Base-by-base conservation (phyloP, 2,113 vertebrate species). In the Seriola rivoliana region DNA sequence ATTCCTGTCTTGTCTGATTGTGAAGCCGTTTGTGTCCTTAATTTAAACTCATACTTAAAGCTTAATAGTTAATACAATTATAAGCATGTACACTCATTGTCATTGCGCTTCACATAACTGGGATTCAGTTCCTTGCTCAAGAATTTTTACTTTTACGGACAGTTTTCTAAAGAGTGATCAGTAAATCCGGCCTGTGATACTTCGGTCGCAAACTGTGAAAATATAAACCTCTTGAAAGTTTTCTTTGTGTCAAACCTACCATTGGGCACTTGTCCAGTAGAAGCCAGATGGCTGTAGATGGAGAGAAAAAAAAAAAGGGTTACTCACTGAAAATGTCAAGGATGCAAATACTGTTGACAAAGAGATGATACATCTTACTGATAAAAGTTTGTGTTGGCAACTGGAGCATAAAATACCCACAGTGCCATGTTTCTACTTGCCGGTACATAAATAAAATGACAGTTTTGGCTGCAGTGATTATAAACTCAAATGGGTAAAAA, bases 221-320 rank as follows among this genome's bases (percentile, higher is more conserved):
- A 58, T 8, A 46, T 19, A 36, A 82, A 60, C 55, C 19, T 38
- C 8, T 54, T 29, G 6, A 50, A 60, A 13, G 38, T 64, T 46
- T 40, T 58, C 3, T 21, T 57, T 55, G n/a, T 42, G 11, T 50
- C 21, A 54, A 81, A 91, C 92, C 67, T 88, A 95, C 95, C 93
- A 44, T 93, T 63, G 52, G 94, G 93, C 7, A 94, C 70, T 84
- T 92, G 91, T 84, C 94, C 94, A 77, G 88, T 83, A 48, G 71
- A 90, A 38, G 88, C 92, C 0, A 96, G 88, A 82, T 95, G 91
- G 63, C 95, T 96, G 89, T 46, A 64, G 72, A 36, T n/a, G 19
- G 72, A 90, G 38, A 82, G 40, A 36, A 57, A 75, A 13, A 67
- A 59, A 36, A 62, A 75, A 16, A 67, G 52, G 14, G 44, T 72